phyloP scores from a whole-genome alignment of 2,113 vertebrate genomes.

The Neoarius graeffei region DNA sequence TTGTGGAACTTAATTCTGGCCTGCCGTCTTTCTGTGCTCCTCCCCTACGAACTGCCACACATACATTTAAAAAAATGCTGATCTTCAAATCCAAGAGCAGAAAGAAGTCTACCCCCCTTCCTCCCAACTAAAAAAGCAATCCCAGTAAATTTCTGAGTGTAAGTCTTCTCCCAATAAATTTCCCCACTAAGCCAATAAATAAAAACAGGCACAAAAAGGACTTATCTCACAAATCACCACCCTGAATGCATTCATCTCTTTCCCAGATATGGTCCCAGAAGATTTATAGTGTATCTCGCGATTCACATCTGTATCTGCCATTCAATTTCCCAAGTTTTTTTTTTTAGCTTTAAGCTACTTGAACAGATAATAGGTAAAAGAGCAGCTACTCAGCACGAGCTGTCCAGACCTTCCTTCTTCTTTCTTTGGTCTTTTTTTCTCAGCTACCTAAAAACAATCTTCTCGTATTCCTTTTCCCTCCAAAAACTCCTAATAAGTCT shows the following conservation, averaged over 20 bases:
- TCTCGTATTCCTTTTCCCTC: neutral
- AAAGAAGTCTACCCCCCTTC: neutral
- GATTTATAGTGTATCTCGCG: neutral
- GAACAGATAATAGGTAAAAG: neutral
- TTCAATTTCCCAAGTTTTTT: neutral
- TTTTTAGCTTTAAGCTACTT: neutral
- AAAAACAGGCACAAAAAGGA: neutral
- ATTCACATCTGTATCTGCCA: neutral
- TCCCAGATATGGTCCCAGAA: neutral
- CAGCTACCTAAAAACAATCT: neutral
- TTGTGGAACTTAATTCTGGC: too few species aligned
- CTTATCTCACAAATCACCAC: neutral
- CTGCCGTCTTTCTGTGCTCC: too few species aligned
- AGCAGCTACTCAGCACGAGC: neutral
- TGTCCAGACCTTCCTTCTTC: neutral
- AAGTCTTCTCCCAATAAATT: neutral
- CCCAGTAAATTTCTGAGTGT: neutral
- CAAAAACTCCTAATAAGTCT: neutral
- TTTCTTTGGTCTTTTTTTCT: neutral
- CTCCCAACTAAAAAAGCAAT: neutral
- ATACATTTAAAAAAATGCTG: too few species aligned
- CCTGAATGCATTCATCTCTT: neutral
- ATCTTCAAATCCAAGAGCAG: neutral
- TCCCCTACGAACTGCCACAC: too few species aligned
- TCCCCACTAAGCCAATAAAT: neutral